Evolutionary conservation across 2,113 vertebrate species (phyloP).

Genomic region (Meriones unguiculatus): DNA sequence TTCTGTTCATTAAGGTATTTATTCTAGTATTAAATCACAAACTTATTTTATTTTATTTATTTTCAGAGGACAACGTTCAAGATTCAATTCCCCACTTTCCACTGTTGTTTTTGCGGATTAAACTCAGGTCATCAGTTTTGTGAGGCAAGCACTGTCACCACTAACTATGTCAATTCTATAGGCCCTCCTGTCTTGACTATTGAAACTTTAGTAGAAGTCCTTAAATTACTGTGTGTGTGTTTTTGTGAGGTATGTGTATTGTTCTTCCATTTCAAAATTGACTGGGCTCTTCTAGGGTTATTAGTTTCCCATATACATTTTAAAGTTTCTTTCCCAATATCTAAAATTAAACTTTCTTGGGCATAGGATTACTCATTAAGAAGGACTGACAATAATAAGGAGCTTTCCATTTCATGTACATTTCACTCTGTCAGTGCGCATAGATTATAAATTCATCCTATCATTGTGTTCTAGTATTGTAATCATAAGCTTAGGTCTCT

Average conservation of each 20-base stretch:
- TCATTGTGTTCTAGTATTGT: neutral
- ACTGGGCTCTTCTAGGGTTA: neutral
- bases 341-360: neutral
- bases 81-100: neutral
- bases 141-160: neutral
- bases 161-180: neutral
- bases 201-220: neutral
- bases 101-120: neutral
- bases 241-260: neutral
- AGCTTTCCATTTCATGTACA: neutral
- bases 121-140: neutral
- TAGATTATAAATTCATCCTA: neutral
- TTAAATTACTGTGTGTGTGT: neutral
- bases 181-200: neutral
- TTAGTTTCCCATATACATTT: neutral
- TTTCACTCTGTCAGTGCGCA: neutral
- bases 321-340: neutral
- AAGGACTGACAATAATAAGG: neutral
- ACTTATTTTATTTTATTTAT: neutral
- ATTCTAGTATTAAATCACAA: neutral
- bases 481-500: neutral
- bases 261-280: neutral
- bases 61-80: neutral
- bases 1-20: neutral
- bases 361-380: neutral